Evolutionary conservation across 2,113 vertebrate genomes (phyloP).

Genomic region (Psammodynastes pulverulentus): DNA sequence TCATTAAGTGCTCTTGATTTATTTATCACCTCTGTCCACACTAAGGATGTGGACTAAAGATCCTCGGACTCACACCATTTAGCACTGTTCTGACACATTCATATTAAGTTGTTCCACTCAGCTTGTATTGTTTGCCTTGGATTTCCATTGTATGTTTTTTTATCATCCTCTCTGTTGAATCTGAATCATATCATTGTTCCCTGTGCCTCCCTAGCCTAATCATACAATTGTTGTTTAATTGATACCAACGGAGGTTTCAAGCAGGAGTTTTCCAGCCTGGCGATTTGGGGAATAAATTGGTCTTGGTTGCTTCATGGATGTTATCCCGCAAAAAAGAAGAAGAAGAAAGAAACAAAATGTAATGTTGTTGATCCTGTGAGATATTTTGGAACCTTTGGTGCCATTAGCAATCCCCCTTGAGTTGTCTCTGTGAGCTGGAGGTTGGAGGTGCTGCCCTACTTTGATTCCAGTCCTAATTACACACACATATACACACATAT

Average conservation of each 20-base stretch:
- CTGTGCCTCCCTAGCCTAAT: not conserved
- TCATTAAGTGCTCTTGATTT: conserved; percentile 12
- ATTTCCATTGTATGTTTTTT: not conserved
- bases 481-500: too few relatives aligned
- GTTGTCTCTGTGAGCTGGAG: not conserved
- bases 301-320: not conserved
- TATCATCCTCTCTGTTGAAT: not conserved
- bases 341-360: not conserved
- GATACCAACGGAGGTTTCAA: not conserved
- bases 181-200: not conserved
- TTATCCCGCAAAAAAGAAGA: not conserved
- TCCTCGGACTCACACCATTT: not conserved
- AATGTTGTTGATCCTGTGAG: not conserved
- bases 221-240: not conserved
- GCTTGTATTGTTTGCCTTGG: not conserved
- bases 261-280: not conserved
- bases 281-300: not conserved
- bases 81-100: too few relatives aligned
- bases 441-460: not conserved
- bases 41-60: not conserved
- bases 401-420: not conserved
- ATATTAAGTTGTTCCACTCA: not conserved
- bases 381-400: not conserved
- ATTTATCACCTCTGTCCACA: not conserved
- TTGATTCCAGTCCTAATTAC: not conserved